Evolutionary conservation across 1,140 invertebrate genomes (phyloP).

Genomic region (Orchestia grillus): DNA sequence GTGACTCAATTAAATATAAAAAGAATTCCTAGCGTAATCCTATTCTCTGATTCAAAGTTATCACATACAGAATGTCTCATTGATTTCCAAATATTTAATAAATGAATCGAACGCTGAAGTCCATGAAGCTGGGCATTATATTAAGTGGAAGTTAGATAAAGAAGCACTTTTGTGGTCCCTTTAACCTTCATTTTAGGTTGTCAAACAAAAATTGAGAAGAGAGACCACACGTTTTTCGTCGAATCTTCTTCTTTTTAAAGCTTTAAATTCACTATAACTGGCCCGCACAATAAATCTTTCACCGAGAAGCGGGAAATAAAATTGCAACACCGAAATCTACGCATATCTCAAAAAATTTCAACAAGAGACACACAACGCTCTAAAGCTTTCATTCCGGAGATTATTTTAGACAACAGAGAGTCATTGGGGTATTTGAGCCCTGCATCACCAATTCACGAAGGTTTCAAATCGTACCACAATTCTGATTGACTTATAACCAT

Average conservation of each 20-base stretch:
- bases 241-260: too few relatives aligned
- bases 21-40: neutral
- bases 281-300: too few relatives aligned
- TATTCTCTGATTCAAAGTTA: neutral
- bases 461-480: too few relatives aligned
- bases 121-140: neutral
- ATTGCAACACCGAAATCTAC: neutral
- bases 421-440: too few relatives aligned
- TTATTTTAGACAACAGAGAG: too few relatives aligned
- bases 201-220: too few relatives aligned
- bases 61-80: neutral
- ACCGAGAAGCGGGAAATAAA: neutral
- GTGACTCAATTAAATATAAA: neutral
- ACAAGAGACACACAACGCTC: neutral
- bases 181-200: too few relatives aligned
- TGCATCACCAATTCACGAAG: too few relatives aligned
- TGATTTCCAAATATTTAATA: neutral
- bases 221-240: too few relatives aligned
- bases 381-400: too few relatives aligned
- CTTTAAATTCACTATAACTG: too few relatives aligned
- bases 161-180: neutral
- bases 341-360: neutral
- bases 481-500: too few relatives aligned
- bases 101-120: neutral
- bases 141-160: neutral